phyloP scores from a whole-genome alignment of 2,888 invertebrate genomes.

The Lissonota sp. region DNA sequence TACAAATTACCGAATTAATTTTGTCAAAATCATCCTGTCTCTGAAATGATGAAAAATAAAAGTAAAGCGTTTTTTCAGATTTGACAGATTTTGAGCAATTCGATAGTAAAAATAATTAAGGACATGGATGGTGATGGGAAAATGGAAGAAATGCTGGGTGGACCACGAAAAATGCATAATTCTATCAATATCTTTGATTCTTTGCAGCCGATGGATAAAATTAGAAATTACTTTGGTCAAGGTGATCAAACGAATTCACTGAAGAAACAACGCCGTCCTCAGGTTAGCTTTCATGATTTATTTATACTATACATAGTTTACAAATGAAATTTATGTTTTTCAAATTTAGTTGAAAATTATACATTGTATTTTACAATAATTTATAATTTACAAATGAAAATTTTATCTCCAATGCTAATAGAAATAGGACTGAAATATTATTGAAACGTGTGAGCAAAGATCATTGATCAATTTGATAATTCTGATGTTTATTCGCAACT shows the following conservation, averaged over 20 bases:
- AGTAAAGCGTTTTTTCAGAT: conserved; percentile 30
- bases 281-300: conserved; percentile 37
- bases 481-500: too few relatives aligned
- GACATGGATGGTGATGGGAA: conserved; percentile 46
- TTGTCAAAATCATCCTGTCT: not conserved
- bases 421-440: too few relatives aligned
- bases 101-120: conserved; percentile 2
- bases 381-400: too few relatives aligned
- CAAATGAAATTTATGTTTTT: not conserved
- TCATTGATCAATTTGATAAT: not conserved
- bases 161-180: conserved; percentile 40
- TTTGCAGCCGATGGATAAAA: conserved; percentile 15
- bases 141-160: not conserved
- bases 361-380: too few relatives aligned
- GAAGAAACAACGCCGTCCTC: not conserved
- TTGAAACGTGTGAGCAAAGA: too few relatives aligned
- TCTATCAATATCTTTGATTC: conserved; percentile 41
- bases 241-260: not conserved
- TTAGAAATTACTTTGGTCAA: conserved; percentile 3
- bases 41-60: conserved; percentile 28
- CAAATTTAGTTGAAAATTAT: too few relatives aligned
- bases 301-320: not conserved
- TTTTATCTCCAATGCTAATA: too few relatives aligned
- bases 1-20: not conserved
- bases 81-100: conserved; percentile 1